Evolutionary conservation across 1,140 invertebrate species (phyloP).

Genomic region (Panagrolaimus sp.): DNA sequence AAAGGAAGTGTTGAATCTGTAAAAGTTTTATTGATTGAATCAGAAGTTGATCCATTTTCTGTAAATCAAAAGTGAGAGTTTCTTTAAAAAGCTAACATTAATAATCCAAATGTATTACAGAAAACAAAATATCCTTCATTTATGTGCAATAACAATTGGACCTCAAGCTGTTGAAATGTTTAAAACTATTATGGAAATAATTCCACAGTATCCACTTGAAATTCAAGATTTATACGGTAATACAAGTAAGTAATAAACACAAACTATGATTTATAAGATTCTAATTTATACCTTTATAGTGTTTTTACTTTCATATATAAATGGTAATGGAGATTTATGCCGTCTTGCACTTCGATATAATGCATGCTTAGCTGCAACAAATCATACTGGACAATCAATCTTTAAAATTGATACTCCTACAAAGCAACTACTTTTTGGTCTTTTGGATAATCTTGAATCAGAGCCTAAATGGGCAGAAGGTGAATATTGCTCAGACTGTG

Average conservation of each 20-base stretch:
- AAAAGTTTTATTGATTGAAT: slow-evolving; percentile 71
- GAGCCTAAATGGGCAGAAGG: slow-evolving; percentile 85
- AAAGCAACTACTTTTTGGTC: slow-evolving; percentile 75
- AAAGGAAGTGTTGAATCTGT: slow-evolving; percentile 75
- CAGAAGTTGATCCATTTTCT: slow-evolving; percentile 65
- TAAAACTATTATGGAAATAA: slow-evolving; percentile 82
- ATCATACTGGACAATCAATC: slow-evolving; percentile 81
- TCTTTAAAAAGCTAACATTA: not conserved
- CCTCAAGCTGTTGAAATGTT: slow-evolving; percentile 87
- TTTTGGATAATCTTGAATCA: slow-evolving; percentile 67
- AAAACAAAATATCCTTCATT: slow-evolving; percentile 80
- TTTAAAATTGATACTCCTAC: slow-evolving; percentile 92
- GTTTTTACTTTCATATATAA: slow-evolving; percentile 82
- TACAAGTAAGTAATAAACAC: slow-evolving; percentile 68
- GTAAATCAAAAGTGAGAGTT: slow-evolving; percentile 60
- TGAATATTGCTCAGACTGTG: slow-evolving; percentile 83
- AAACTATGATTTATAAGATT: not conserved
- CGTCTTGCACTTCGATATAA: slow-evolving; percentile 74
- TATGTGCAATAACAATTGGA: slow-evolving; percentile 76
- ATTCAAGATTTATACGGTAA: slow-evolving; percentile 72
- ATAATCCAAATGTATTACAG: slow-evolving; percentile 60
- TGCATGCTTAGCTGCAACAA: slow-evolving; percentile 79
- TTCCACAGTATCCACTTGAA: slow-evolving; percentile 85
- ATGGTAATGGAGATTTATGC: slow-evolving; percentile 84
- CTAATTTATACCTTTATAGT: slow-evolving; percentile 63